Evolutionary conservation across 2,888 invertebrate species (phyloP), one percentile per base, ranked within the genome.

Genomic region (Corythucha ciliata): DNA sequence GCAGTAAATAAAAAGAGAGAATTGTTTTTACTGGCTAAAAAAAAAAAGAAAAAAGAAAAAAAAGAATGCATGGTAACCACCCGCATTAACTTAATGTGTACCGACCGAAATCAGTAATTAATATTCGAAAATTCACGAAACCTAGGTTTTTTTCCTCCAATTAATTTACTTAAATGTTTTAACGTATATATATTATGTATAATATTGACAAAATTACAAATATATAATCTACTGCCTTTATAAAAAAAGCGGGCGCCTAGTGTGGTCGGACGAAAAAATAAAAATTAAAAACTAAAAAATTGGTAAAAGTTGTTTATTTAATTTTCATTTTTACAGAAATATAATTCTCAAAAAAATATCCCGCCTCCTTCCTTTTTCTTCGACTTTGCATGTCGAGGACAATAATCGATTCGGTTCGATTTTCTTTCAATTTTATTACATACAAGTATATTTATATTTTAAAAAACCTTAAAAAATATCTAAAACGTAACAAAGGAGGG

Each of bases 51-150:
- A 25, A 12, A 16, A 26, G 14, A 26, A 8, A 48, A 48, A 27
- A 40, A 37, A 37, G 27, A 47, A 53, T 52, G 56, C 56, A 45
- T 48, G 56, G 56, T 54, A 56, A 54, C 48, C 26, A 47, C 56
- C 56, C 51, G 51, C 50, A 54, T 50, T 56, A 54, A 54, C 53
- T 44, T 45, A 36, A 51, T 36, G 29, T 36, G 44, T 42, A 26
- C n/a, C n/a, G n/a, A n/a, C n/a, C n/a, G n/a, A n/a, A n/a, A n/a
- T n/a, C n/a, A n/a, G n/a, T n/a, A n/a, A n/a, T n/a, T n/a, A n/a
- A n/a, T n/a, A n/a, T n/a, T n/a, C n/a, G n/a, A n/a, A n/a, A n/a
- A n/a, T n/a, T n/a, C n/a, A n/a, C n/a, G n/a, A n/a, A n/a, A 10
- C 12, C 10, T 29, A 32, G 25, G 39, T 32, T 20, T 18, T 48